Evolutionary conservation across 2,888 invertebrate species (phyloP).

Genomic region (Nebria salina): DNA sequence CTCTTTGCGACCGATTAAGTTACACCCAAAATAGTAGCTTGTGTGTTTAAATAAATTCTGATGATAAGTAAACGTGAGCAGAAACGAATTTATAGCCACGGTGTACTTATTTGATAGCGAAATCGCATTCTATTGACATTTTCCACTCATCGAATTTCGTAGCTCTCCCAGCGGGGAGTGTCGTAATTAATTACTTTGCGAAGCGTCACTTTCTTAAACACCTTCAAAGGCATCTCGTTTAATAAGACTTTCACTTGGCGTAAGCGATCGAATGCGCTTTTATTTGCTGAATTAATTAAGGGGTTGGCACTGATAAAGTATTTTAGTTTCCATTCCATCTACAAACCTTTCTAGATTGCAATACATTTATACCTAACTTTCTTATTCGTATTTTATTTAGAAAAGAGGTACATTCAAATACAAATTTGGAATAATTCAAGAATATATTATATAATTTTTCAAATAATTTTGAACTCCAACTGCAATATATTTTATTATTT

Average conservation of each 20-base stretch:
- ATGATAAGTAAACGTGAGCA: neutral
- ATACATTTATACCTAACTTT: neutral
- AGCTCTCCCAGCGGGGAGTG: conserved; percentile 6
- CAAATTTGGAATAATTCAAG: too few species aligned
- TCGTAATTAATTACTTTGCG: conserved; percentile 42
- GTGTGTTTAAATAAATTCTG: conserved; percentile 6
- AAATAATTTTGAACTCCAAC: too few species aligned
- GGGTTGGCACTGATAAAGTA: conserved; percentile 44
- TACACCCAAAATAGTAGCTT: neutral
- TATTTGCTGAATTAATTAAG: conserved; percentile 45
- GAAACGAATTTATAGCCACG: neutral
- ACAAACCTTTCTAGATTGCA: neutral
- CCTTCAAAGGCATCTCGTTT: conserved; percentile 47
- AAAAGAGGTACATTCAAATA: too few species aligned
- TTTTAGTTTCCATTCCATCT: conserved; percentile 40
- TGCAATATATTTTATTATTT: too few species aligned
- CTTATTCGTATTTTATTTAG: too few species aligned
- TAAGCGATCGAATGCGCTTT: conserved; percentile 40
- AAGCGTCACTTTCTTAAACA: conserved; percentile 45
- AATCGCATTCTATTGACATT: neutral
- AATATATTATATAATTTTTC: too few species aligned
- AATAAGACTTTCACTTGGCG: conserved; percentile 45
- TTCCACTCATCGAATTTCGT: neutral
- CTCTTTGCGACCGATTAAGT: conserved; percentile 12
- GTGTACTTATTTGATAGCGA: conserved; percentile 26